Base-by-base conservation (phyloP, 35 echinoderm and acorn worm species). In the Ptychodera flava region DNA sequence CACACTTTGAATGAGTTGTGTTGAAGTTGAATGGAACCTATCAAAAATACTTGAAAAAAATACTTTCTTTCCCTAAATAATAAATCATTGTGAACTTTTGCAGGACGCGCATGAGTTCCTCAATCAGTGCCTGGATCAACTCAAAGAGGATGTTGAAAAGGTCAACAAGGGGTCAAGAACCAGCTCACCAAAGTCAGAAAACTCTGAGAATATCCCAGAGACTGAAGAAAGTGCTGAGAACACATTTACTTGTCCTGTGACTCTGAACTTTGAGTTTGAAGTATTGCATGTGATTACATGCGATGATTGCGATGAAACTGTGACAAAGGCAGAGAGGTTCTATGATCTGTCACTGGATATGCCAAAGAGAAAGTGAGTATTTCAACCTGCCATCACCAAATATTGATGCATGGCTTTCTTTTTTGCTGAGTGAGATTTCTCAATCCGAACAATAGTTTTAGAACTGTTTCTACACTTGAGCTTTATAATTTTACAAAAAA, bases 51-150 rank as follows among this genome's bases (percentile, higher is more conserved):
- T n/a, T n/a, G n/a, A n/a, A n/a, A n/a, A n/a, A n/a, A n/a, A n/a
- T n/a, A n/a, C n/a, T n/a, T n/a, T n/a, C n/a, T n/a, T n/a, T n/a
- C n/a, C n/a, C n/a, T n/a, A n/a, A n/a, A n/a, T n/a, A n/a, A n/a
- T n/a, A n/a, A n/a, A n/a, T n/a, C n/a, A n/a, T n/a, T n/a, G n/a
- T n/a, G n/a, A n/a, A n/a, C 27, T 2, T 34, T 88, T 86, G 1
- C 38, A 99, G 96, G 96, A 99, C 91, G 96, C 96, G 0, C 96
- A 99, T 79, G 96, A 99, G 83, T 99, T 99, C 34, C 88, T 99
- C 1, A 92, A 90, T 82, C 96, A 99, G 80, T 99, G 96, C 64
- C 81, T 99, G n/a, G 96, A 99, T 38, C 96, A 99, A 86, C 96
- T 99, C 34, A 99, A 99, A 78, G 96, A 99, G 30, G 96, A 99